These are phyloP conservation scores for Dysdera silvatica DNA, from an alignment of 1,140 invertebrate species.

Conservation along the genomic window DNA sequence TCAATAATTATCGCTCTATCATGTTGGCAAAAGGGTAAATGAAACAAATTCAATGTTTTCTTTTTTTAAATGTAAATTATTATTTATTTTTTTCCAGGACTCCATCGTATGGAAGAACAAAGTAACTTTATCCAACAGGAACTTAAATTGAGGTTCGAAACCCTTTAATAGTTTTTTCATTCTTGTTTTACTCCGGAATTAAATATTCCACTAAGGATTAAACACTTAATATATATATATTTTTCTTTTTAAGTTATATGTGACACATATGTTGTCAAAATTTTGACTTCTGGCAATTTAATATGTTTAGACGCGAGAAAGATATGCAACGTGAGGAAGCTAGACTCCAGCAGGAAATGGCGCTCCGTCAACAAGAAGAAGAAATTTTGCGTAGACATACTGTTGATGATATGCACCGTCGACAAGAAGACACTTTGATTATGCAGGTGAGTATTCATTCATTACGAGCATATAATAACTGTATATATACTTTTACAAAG, in stretches of 20 bases:
- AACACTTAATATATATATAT: not conserved
- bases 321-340: slow-evolving; percentile 64
- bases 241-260: not conserved
- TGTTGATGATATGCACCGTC: slow-evolving; percentile 11
- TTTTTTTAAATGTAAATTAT: not conserved
- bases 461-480: not conserved
- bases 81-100: slow-evolving; percentile 51
- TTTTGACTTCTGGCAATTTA: not conserved
- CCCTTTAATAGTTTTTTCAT: not conserved
- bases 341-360: slow-evolving; percentile 64
- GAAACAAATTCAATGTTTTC: not conserved
- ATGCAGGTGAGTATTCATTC: not conserved
- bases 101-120: slow-evolving; percentile 75
- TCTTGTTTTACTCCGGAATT: not conserved
- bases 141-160: slow-evolving; percentile 64
- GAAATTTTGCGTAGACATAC: slow-evolving; percentile 67
- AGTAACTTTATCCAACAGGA: slow-evolving; percentile 75
- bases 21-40: not conserved
- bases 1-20: no score
- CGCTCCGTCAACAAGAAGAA: slow-evolving; percentile 71
- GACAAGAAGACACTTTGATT: slow-evolving; percentile 25
- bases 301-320: slow-evolving; percentile 29
- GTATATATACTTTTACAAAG: not conserved
- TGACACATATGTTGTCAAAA: not conserved
- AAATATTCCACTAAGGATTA: not conserved